Conservation (phyloP, 2,113 vertebrate species). For the Rhabdornis inornatus region DNA sequence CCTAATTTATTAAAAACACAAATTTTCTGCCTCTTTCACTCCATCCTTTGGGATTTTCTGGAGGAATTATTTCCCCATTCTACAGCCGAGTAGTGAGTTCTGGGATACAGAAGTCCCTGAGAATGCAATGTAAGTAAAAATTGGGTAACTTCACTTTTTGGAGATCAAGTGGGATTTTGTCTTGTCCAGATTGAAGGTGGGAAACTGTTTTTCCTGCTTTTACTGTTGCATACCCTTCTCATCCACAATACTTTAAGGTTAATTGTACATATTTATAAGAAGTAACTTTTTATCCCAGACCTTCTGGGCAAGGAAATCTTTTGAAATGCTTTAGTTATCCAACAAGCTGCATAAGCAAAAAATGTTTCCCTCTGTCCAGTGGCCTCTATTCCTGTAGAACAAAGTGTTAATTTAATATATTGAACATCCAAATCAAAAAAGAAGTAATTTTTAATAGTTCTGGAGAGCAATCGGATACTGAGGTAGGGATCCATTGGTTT, state of each 20-base stretch:
- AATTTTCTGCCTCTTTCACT: not conserved
- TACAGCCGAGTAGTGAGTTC: not conserved
- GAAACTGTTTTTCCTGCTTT: not conserved
- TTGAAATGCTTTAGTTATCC: not conserved
- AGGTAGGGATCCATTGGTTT: slow-evolving; percentile 6
- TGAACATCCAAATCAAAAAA: slow-evolving; percentile 34
- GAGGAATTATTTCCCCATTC: not conserved
- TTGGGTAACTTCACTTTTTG: not conserved
- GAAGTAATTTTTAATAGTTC: slow-evolving; percentile 48
- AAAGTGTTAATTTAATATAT: not conserved
- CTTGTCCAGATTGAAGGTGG: not conserved
- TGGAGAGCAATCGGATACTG: slow-evolving; percentile 13
- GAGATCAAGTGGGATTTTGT: not conserved
- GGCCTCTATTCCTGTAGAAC: not conserved
- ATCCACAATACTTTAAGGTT: not conserved
- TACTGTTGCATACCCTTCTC: not conserved
- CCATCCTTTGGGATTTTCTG: not conserved
- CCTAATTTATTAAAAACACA: not conserved
- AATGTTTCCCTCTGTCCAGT: not conserved
- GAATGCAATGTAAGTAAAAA: accelerated
- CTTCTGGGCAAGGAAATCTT: not conserved
- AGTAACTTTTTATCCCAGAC: not conserved
- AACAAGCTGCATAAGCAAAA: not conserved
- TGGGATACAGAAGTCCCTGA: not conserved
- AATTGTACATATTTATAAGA: not conserved